phyloP scores from a whole-genome alignment of 2,797 vertebrate genomes.

The Sebastes miniatus region DNA sequence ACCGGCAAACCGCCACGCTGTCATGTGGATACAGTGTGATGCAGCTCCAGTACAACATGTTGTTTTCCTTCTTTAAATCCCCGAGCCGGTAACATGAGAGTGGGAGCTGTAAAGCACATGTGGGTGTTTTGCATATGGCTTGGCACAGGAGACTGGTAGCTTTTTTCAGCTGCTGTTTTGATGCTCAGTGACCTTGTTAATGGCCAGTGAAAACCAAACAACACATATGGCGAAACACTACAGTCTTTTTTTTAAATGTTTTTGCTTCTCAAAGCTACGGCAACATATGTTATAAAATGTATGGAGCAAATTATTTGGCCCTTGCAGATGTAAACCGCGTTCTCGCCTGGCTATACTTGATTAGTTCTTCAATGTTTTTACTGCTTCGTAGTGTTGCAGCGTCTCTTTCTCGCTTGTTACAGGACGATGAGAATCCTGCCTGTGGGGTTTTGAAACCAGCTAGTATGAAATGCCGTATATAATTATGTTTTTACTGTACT shows the following conservation, averaged over 20 bases:
- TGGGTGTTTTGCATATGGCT: conserved; percentile 23
- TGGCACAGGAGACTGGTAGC: neutral
- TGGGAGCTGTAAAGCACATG: neutral
- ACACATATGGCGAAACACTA: neutral
- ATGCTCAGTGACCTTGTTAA: neutral
- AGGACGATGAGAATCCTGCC: neutral
- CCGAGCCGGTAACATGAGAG: neutral
- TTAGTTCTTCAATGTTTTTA: neutral
- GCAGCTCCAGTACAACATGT: neutral
- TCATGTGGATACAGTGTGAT: conserved; percentile 29
- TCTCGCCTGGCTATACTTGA: neutral
- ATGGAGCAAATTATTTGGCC: neutral
- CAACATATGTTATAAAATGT: neutral
- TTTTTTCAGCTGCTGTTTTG: neutral
- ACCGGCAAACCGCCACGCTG: conserved; percentile 29
- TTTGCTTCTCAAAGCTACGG: neutral
- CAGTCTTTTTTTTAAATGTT: neutral
- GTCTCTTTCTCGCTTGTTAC: neutral
- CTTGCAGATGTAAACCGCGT: neutral
- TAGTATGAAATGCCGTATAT: neutral
- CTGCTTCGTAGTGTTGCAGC: neutral
- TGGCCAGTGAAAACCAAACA: neutral
- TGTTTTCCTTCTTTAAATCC: conserved; percentile 1
- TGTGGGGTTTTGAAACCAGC: neutral
- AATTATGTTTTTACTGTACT: too few relatives aligned